A percentile compares a stretch with the other conserved stretches of the same genome.
phyloP scores from a whole-genome alignment of 2,888 invertebrate genomes.

The Malthinus seriepunctatus region DNA sequence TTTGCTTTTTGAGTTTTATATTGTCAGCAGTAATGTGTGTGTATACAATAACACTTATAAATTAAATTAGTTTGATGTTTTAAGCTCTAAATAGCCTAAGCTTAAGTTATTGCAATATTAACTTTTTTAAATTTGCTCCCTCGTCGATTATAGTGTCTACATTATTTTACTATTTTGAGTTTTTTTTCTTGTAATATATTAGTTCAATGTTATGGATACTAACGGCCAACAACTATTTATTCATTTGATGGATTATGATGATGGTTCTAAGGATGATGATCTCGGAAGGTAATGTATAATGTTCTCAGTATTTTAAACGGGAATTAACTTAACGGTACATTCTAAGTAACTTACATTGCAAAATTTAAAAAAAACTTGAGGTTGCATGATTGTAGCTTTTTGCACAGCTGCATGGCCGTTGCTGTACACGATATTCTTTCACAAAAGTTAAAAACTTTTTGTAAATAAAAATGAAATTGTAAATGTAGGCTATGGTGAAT shows the following conservation, averaged over 20 bases:
- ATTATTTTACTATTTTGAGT: no score
- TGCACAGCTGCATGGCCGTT: conserved; percentile 6
- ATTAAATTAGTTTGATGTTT: no score
- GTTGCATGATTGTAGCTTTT: conserved; percentile 13
- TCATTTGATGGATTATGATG: conserved; percentile 85
- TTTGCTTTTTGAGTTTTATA: no score
- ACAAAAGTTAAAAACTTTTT: background rate
- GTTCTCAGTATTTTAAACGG: background rate
- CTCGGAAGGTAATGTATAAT: conserved; percentile 73
- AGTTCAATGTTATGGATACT: conserved; percentile 62
- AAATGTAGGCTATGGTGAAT: conserved; percentile 71
- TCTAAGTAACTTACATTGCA: background rate
- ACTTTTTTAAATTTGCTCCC: background rate
- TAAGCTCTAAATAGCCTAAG: no score
- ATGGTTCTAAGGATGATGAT: conserved; percentile 78
- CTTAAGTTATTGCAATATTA: background rate
- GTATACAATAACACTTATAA: no score
- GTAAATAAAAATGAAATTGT: conserved; percentile 5
- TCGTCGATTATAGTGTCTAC: no score
- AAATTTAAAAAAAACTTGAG: background rate
- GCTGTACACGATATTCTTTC: background rate
- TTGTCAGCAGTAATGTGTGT: no score
- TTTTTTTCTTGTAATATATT: conserved; percentile 17
- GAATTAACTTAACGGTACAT: background rate
- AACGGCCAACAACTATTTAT: conserved; percentile 75